Conservation (phyloP, 2,113 vertebrate genomes). For the Pseudopodoces humilis region DNA sequence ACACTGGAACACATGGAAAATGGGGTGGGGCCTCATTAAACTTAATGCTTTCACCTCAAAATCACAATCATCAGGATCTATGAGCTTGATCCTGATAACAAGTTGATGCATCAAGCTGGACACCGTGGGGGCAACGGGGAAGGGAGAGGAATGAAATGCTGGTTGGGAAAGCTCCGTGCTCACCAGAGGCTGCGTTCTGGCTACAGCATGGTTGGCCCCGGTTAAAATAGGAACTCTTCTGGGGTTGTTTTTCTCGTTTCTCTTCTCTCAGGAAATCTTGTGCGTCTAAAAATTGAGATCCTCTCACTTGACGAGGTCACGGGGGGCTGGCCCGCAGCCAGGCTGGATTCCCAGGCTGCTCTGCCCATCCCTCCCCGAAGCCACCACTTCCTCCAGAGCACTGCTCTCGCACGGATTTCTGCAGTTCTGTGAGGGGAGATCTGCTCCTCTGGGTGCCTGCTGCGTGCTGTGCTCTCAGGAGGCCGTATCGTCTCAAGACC, state of each 20-base stretch:
- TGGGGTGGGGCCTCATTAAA: not conserved
- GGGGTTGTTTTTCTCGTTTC: not conserved
- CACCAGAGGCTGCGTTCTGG: not conserved
- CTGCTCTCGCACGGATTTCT: accelerated
- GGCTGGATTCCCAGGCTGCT: not conserved
- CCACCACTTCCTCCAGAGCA: not conserved
- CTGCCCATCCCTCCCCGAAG: not conserved
- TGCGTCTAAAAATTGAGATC: not conserved
- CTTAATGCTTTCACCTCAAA: not conserved
- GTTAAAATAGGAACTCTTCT: not conserved
- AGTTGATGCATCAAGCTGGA: not conserved
- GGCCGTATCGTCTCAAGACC: accelerated
- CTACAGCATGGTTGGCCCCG: accelerated
- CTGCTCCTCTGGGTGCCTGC: accelerated
- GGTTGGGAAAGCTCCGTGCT: not conserved
- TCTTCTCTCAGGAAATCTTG: not conserved
- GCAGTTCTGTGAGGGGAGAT: accelerated
- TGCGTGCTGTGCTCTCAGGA: accelerated
- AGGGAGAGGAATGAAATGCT: not conserved
- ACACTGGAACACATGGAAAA: not conserved
- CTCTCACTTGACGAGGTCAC: not conserved
- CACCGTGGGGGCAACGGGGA: accelerated
- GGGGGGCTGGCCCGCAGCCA: conserved; percentile 25
- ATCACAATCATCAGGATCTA: accelerated
- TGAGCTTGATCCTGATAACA: not conserved